A percentile compares a stretch with the other conserved stretches of the same genome.
Evolutionary conservation across 2,113 vertebrate genomes (phyloP).

Genomic region (Calyptommatus sinebrachiatus): DNA sequence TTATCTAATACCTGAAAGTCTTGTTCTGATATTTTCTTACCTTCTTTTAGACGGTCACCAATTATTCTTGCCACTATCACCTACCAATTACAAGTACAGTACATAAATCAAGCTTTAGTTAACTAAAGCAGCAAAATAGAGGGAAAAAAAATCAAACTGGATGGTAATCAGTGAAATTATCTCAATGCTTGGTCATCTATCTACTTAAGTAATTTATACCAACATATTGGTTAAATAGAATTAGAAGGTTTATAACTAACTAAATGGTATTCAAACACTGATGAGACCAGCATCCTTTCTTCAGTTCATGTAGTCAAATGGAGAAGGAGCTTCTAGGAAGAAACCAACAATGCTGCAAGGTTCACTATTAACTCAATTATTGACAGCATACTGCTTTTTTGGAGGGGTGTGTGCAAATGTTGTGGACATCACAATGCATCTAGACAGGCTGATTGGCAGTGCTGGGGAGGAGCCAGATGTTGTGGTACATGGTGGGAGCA

Average conservation of each 20-base stretch:
- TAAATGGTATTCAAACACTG: no score
- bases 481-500: no score
- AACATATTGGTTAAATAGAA: constrained; percentile 50
- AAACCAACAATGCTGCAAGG: no score
- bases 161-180: constrained; percentile 52
- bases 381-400: no score
- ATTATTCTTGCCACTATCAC: background rate
- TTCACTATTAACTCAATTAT: no score
- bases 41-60: background rate
- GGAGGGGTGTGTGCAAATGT: no score
- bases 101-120: constrained; percentile 48
- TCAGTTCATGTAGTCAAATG: no score
- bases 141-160: constrained; percentile 44
- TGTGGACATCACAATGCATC: no score
- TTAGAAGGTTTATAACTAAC: constrained; percentile 9
- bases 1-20: background rate
- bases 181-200: constrained; percentile 26
- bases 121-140: constrained; percentile 26
- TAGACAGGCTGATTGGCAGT: no score
- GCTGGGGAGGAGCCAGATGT: no score
- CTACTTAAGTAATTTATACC: constrained; percentile 51
- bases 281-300: no score
- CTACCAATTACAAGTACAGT: constrained; percentile 25
- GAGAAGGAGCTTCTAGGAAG: no score
- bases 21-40: background rate